A percentile compares a stretch with the other conserved stretches of the same genome.
phyloP scores from a whole-genome alignment of 2,113 vertebrate genomes.

The Brachypodius melanocephalos region DNA sequence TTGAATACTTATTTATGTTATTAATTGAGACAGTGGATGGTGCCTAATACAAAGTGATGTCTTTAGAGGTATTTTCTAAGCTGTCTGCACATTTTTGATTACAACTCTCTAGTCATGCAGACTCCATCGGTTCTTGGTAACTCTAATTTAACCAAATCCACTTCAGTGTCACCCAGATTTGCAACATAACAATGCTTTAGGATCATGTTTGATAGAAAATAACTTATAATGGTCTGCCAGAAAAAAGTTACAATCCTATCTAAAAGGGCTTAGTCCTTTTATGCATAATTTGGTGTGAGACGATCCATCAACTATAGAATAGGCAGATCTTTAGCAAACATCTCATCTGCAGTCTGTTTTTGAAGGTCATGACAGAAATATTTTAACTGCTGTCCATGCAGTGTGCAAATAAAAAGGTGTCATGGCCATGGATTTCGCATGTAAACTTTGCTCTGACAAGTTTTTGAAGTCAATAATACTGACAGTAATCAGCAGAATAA shows the following conservation, averaged over 20 bases:
- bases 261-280: not conserved
- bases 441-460: not conserved
- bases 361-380: not conserved
- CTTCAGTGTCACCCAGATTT: not conserved
- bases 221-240: not conserved
- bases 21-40: not conserved
- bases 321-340: not conserved
- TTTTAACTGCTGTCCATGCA: not conserved
- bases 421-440: not conserved
- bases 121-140: not conserved
- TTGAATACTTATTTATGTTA: not conserved
- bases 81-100: not conserved
- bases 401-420: not conserved
- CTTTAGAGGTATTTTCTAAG: not conserved
- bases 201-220: not conserved
- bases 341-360: not conserved
- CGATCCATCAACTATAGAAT: not conserved
- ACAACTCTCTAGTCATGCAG: not conserved
- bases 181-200: not conserved
- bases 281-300: not conserved
- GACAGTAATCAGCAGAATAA: not conserved
- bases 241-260: not conserved
- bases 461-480: not conserved
- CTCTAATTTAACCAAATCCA: not conserved
- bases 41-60: not conserved